phyloP scores from a whole-genome alignment of 1,140 invertebrate species.

The Dolichoris vasculosae region DNA sequence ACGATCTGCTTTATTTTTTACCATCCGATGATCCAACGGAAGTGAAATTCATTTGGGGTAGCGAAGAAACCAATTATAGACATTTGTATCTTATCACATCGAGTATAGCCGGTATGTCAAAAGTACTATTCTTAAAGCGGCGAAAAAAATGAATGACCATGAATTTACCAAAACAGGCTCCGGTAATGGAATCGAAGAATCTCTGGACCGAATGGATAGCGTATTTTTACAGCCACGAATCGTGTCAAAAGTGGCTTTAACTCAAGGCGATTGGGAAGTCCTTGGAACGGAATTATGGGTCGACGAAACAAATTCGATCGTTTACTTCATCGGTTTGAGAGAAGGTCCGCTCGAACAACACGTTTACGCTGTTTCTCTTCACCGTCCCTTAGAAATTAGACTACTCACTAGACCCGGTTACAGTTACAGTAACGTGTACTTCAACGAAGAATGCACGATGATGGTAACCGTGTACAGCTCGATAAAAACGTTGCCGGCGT shows the following conservation, averaged over 20 bases:
- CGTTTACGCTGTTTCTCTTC: conserved; percentile 85
- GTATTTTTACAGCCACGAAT: conserved; percentile 77
- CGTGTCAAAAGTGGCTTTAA: conserved; percentile 82
- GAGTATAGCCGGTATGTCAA: conserved; percentile 67
- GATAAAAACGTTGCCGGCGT: conserved; percentile 86
- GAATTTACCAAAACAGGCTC: conserved; percentile 63
- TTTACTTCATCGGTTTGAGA: conserved; percentile 87
- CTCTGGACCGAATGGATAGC: conserved; percentile 73
- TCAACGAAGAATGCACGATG: conserved; percentile 89
- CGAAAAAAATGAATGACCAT: not conserved
- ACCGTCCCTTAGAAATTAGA: conserved; percentile 79
- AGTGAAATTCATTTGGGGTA: conserved; percentile 91
- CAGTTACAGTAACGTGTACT: conserved; percentile 84
- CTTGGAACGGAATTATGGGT: conserved; percentile 86
- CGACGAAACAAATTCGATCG: conserved; percentile 80
- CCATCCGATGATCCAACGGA: conserved; percentile 77
- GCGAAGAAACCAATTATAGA: conserved; percentile 92
- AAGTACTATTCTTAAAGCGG: not conserved
- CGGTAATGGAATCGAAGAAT: conserved; percentile 74
- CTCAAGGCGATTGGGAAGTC: conserved; percentile 89
- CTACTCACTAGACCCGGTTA: conserved; percentile 84
- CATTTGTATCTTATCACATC: conserved; percentile 90
- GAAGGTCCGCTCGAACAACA: conserved; percentile 90
- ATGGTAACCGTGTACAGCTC: conserved; percentile 93
- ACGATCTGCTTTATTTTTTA: conserved; percentile 91